phyloP scores from a whole-genome alignment of 2,113 vertebrate genomes.

The Centropus bengalensis region DNA sequence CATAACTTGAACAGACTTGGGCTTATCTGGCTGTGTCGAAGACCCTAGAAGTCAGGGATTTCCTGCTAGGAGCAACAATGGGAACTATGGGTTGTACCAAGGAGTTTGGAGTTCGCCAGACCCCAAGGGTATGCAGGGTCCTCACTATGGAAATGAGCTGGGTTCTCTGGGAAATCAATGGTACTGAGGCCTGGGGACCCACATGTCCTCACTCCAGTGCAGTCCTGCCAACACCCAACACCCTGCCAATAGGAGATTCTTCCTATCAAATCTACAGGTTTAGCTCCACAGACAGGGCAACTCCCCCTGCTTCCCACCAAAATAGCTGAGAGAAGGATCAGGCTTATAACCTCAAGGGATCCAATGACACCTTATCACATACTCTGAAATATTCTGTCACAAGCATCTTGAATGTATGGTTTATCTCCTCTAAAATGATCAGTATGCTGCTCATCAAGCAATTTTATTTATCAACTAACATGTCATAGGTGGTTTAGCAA shows the following conservation, averaged over 20 bases:
- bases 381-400: neutral
- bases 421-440: conserved; percentile 22
- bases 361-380: neutral
- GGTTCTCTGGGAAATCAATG: neutral
- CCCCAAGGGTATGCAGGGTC: neutral
- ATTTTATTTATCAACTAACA: conserved; percentile 2
- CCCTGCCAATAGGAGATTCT: too few relatives aligned
- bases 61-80: neutral
- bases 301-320: neutral
- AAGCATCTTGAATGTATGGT: conserved; percentile 18
- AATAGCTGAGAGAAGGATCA: neutral
- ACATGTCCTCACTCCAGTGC: neutral
- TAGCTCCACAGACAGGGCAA: neutral
- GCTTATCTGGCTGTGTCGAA: neutral
- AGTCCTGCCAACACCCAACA: neutral
- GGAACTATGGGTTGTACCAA: neutral
- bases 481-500: neutral
- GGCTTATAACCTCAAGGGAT: neutral
- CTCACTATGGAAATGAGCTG: neutral
- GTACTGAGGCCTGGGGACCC: neutral
- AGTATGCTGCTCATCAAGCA: neutral
- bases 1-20: neutral
- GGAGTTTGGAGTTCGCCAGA: neutral
- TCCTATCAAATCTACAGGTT: neutral
- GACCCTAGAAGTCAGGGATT: neutral